phyloP scores from a whole-genome alignment of 2,888 invertebrate species.

The Volucella bombylans region DNA sequence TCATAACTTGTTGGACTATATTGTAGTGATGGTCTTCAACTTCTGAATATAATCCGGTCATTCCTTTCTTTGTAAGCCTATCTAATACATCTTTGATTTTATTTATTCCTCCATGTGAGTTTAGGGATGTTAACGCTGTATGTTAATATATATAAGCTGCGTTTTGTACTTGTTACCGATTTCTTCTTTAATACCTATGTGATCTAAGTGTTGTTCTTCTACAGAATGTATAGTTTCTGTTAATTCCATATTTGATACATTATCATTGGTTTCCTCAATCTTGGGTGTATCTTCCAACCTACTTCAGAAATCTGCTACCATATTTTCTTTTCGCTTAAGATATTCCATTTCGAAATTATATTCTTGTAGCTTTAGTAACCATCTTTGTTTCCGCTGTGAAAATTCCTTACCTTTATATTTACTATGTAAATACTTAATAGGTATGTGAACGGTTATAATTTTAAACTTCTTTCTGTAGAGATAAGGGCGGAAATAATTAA shows the following conservation, averaged over 20 bases:
- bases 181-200: constrained; percentile 62
- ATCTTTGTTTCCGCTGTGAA: too few relatives aligned
- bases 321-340: too few relatives aligned
- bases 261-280: constrained; percentile 43
- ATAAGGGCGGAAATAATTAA: too few relatives aligned
- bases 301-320: constrained; percentile 21
- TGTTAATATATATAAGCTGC: constrained; percentile 65
- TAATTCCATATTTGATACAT: constrained; percentile 45
- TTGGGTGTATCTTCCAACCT: constrained; percentile 45
- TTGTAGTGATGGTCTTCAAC: constrained; percentile 43
- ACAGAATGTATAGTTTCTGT: constrained; percentile 51
- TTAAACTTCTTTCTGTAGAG: too few relatives aligned
- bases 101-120: neutral
- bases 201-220: constrained; percentile 60
- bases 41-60: neutral
- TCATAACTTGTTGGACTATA: constrained; percentile 51
- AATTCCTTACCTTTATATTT: too few relatives aligned
- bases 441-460: too few relatives aligned
- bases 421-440: too few relatives aligned
- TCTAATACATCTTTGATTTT: too few relatives aligned
- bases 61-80: too few relatives aligned
- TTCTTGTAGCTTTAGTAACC: too few relatives aligned
- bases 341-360: too few relatives aligned
- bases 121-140: constrained; percentile 23
- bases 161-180: constrained; percentile 62